Evolutionary conservation across 2,888 invertebrate species (phyloP).

Genomic region (Galerucella pusilla): DNA sequence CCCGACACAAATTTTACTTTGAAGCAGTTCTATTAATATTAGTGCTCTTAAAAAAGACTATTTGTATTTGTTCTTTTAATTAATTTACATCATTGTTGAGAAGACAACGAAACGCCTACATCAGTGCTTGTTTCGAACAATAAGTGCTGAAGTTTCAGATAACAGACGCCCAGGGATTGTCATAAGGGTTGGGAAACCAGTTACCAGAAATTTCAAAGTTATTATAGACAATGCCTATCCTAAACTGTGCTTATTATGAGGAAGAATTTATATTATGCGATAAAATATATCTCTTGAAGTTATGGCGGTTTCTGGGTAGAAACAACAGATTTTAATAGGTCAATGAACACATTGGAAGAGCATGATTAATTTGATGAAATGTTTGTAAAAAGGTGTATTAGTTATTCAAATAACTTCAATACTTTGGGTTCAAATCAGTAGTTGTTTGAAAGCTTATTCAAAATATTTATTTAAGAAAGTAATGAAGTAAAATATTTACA

Average conservation of each 20-base stretch:
- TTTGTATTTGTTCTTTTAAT: constrained; percentile 19
- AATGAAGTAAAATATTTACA: too few relatives aligned
- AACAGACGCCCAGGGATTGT: constrained; percentile 19
- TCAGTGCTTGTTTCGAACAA: constrained; percentile 9
- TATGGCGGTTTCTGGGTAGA: neutral
- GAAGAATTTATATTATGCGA: constrained; percentile 9
- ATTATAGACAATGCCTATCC: constrained; percentile 8
- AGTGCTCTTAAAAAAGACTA: constrained; percentile 2
- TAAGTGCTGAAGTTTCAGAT: constrained; percentile 24
- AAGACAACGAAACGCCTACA: constrained; percentile 20
- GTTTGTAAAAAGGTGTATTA: too few relatives aligned
- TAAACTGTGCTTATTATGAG: constrained; percentile 12
- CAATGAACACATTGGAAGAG: neutral
- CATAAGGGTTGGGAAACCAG: constrained; percentile 25
- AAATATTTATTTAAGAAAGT: too few relatives aligned
- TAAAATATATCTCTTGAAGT: neutral
- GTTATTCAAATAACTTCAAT: too few relatives aligned
- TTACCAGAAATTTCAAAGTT: constrained; percentile 17
- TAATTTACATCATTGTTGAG: constrained; percentile 18
- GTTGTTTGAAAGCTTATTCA: too few relatives aligned
- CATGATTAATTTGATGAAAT: too few relatives aligned
- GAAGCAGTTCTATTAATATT: constrained; percentile 18
- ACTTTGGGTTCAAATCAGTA: too few relatives aligned
- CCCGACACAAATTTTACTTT: constrained; percentile 20
- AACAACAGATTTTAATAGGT: neutral